phyloP scores from a whole-genome alignment of 2,888 invertebrate genomes.

The Brachypterus glaber region DNA sequence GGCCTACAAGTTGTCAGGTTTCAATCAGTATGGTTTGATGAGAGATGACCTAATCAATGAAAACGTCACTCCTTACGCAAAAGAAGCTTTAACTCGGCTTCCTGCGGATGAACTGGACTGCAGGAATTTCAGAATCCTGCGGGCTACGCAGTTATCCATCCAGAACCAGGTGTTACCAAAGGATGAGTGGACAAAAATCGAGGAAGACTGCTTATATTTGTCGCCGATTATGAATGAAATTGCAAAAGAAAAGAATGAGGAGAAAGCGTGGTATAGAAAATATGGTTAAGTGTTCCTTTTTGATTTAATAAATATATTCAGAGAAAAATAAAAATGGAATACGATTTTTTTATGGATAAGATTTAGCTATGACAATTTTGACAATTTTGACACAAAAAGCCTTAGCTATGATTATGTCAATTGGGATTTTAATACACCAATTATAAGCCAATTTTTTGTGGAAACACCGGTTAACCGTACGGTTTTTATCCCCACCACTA shows the following conservation, averaged over 20 bases:
- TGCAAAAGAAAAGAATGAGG: neutral
- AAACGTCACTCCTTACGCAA: slow-evolving; percentile 7
- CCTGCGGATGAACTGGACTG: neutral
- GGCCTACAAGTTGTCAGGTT: slow-evolving; percentile 67
- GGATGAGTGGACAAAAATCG: neutral
- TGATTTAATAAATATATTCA: too few relatives aligned
- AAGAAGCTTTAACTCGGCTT: neutral
- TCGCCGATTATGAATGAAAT: neutral
- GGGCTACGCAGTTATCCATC: neutral
- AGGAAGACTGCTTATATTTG: neutral
- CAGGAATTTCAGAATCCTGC: neutral
- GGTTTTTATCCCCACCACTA: too few relatives aligned
- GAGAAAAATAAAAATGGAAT: too few relatives aligned
- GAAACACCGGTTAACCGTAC: too few relatives aligned
- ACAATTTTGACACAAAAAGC: too few relatives aligned
- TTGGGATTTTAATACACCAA: too few relatives aligned
- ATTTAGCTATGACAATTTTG: too few relatives aligned
- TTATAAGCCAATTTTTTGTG: too few relatives aligned
- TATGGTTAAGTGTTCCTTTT: too few relatives aligned
- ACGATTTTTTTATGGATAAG: too few relatives aligned
- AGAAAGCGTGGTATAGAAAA: neutral
- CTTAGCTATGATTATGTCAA: too few relatives aligned
- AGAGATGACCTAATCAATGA: slow-evolving; percentile 68
- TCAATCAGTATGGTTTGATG: slow-evolving; percentile 69
- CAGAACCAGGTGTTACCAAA: neutral